phyloP scores from a whole-genome alignment of 2,797 vertebrate genomes.

The Chaetophractus vellerosus region DNA sequence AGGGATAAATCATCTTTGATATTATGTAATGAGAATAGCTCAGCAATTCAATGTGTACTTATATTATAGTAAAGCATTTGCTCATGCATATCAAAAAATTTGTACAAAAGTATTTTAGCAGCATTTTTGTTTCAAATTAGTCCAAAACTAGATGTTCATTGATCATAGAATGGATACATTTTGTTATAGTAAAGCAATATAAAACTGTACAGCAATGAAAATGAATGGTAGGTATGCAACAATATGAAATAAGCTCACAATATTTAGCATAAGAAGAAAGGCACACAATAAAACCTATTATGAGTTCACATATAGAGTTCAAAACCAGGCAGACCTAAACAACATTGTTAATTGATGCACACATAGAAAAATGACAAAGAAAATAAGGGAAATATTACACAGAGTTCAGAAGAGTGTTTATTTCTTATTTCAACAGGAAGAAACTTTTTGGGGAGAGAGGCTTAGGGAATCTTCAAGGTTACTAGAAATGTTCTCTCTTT shows the following conservation, averaged over 20 bases:
- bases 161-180: neutral
- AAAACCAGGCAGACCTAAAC: neutral
- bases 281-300: neutral
- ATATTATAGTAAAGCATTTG: neutral
- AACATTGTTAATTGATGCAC: neutral
- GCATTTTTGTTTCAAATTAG: neutral
- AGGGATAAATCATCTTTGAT: neutral
- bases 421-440: neutral
- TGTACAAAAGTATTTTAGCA: neutral
- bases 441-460: neutral
- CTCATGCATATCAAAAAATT: neutral
- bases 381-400: neutral
- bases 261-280: neutral
- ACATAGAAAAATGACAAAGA: neutral
- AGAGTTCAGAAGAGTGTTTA: neutral
- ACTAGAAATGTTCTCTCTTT: neutral
- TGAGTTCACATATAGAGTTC: neutral
- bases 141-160: neutral
- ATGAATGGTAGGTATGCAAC: neutral
- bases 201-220: neutral
- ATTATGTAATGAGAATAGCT: neutral
- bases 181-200: neutral
- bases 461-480: neutral
- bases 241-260: neutral
- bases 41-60: neutral